Base-by-base conservation (phyloP, 2,113 vertebrate species). In the Microcebus jonahi region DNA sequence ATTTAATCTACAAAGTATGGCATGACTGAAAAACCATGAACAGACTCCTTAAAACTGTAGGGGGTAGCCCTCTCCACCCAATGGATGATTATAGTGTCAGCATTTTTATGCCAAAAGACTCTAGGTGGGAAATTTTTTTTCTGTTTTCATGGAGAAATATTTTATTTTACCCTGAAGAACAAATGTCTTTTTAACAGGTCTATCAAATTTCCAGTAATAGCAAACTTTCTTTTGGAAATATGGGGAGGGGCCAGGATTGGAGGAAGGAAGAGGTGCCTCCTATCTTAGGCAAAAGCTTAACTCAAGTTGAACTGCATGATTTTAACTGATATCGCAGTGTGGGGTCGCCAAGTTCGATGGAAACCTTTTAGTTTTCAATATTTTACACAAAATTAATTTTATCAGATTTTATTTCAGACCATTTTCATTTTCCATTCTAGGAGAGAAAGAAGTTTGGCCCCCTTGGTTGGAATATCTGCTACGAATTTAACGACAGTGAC, bases 401-500 rank as follows among this genome's bases (percentile, higher is more conserved):
- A 9, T 63, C 0, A 39, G 10, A 25, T 81, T 91, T 90, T 85
- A 82, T 63, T 68, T 93, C 75, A 90, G 10, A n/a, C 27, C 42
- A 0, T 61, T 96, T 34, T 70, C 25, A 89, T 77, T 87, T 96
- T 70, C 57, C 8, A 0, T 91, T 97, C 21, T 87, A 99, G 98
- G 99, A 99, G 93, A 98, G 99, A 85, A 99, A 99, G 96, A 99
- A 99, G 93, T 99, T 99, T 97, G 98, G 97, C 9, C 98, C 99
- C 80, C 98, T 99, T 95, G 98, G 99, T 95, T 99, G 99, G 99
- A 99, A 99, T 98, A 99, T 99, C 88, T 98, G 98, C 93, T 99
- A 98, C 93, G 99, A 99, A 94, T 99, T 99, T 97, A 99, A 97
- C 20, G 99, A 99, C 95, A 99, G 98, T 59, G 99, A 99, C 97